Evolutionary conservation across 53 echinoderm and acorn worm genomes (phyloP).

Genomic region (Echinarachnius parma): DNA sequence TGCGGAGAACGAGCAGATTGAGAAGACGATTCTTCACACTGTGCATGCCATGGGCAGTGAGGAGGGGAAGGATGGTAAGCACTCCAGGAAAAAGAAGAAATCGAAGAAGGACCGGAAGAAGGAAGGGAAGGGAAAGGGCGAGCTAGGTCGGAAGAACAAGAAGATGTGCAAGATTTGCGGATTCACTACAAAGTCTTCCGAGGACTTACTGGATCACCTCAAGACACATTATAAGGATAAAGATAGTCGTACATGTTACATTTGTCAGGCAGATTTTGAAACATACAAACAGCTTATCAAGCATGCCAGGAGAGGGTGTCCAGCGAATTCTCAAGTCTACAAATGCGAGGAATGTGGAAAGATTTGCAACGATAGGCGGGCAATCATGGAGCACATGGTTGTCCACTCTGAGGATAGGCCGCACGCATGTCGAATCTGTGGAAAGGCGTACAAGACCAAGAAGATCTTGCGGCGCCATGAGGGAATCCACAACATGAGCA

Average conservation of each 20-base stretch:
- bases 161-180: conserved; percentile 17
- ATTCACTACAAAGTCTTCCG: conserved; percentile 10
- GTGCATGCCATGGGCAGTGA: conserved; percentile 5
- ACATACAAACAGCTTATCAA: conserved; percentile 5
- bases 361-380: conserved; percentile 11
- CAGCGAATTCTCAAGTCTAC: neutral
- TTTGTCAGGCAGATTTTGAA: conserved; percentile 10
- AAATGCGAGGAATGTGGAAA: conserved; percentile 38
- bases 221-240: conserved; percentile 18
- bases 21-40: conserved; percentile 26
- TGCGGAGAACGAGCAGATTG: conserved; percentile 25
- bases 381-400: conserved; percentile 25
- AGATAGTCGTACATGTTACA: conserved; percentile 8
- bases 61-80: conserved; percentile 19
- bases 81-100: conserved; percentile 29
- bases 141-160: conserved; percentile 11
- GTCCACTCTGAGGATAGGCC: conserved; percentile 40
- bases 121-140: neutral
- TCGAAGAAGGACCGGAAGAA: conserved; percentile 12
- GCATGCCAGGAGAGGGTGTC: conserved; percentile 18
- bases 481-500: conserved; percentile 27
- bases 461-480: conserved; percentile 36
- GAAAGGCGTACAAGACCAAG: conserved; percentile 29
- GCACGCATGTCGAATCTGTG: conserved; percentile 24
- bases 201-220: conserved; percentile 17